phyloP scores from a whole-genome alignment of 2,797 vertebrate genomes.

The Nyctibius grandis region DNA sequence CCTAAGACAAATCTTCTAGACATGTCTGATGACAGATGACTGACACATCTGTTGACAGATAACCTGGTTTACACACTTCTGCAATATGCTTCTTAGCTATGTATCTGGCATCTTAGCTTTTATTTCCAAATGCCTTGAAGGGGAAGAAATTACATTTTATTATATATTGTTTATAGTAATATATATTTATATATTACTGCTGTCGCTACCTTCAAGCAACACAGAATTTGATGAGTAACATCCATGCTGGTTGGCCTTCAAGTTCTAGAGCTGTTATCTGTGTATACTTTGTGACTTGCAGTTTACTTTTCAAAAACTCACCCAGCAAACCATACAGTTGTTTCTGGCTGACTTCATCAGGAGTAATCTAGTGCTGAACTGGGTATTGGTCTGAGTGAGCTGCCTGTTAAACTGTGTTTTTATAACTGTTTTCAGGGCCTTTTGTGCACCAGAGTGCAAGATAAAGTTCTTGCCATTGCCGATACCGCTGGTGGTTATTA shows the following conservation, averaged over 20 bases:
- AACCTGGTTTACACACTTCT: not conserved
- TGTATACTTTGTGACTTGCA: no score
- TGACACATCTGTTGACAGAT: not conserved
- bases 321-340: not conserved
- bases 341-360: not conserved
- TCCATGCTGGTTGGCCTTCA: not conserved
- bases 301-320: not conserved
- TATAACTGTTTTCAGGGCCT: not conserved
- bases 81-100: not conserved
- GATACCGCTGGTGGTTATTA: not conserved
- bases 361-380: accelerated
- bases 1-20: not conserved
- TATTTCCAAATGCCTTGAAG: not conserved
- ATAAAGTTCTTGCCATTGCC: not conserved
- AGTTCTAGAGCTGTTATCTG: not conserved
- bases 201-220: not conserved
- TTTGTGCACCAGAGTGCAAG: not conserved
- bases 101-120: not conserved
- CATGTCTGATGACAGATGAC: not conserved
- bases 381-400: not conserved
- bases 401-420: not conserved
- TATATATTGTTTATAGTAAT: no score
- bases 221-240: not conserved
- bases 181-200: no score
- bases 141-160: not conserved